phyloP scores from a whole-genome alignment of 2,113 vertebrate species.

The Lucifuga dentata region DNA sequence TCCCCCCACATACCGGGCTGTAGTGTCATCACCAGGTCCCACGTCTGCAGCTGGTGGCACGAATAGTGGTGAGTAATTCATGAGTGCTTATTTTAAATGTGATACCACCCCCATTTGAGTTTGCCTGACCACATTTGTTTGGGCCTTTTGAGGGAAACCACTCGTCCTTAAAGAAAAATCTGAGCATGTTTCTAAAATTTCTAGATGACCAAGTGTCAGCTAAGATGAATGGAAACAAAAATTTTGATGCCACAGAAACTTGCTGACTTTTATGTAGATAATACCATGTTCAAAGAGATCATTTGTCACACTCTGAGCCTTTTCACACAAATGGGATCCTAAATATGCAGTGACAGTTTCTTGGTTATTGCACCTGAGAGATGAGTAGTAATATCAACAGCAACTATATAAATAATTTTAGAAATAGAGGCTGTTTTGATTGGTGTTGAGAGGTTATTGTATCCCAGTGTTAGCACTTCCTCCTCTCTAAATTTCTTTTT shows the following conservation, averaged over 20 bases:
- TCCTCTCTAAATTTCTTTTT: too few species aligned
- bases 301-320: background rate
- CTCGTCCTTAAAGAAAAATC: background rate
- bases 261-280: background rate
- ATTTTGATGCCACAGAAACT: background rate
- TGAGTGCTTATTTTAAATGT: too few species aligned
- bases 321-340: background rate
- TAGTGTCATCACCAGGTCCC: conserved; percentile 94
- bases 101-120: too few species aligned
- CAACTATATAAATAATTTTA: background rate
- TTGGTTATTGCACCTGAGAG: background rate
- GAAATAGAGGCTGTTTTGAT: background rate
- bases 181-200: background rate
- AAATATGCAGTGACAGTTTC: conserved; percentile 6
- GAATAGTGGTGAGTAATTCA: conserved; percentile 88
- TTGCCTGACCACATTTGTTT: too few species aligned
- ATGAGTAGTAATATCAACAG: background rate
- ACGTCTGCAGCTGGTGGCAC: conserved; percentile 82
- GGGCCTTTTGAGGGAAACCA: background rate
- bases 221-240: too few species aligned
- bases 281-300: background rate
- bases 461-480: background rate
- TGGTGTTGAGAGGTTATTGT: background rate
- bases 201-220: background rate
- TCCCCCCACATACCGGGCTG: conserved; percentile 94